A percentile compares a stretch with the other conserved stretches of the same genome.
Conservation (phyloP, 2,797 vertebrate species). For the Furcifer pardalis region DNA sequence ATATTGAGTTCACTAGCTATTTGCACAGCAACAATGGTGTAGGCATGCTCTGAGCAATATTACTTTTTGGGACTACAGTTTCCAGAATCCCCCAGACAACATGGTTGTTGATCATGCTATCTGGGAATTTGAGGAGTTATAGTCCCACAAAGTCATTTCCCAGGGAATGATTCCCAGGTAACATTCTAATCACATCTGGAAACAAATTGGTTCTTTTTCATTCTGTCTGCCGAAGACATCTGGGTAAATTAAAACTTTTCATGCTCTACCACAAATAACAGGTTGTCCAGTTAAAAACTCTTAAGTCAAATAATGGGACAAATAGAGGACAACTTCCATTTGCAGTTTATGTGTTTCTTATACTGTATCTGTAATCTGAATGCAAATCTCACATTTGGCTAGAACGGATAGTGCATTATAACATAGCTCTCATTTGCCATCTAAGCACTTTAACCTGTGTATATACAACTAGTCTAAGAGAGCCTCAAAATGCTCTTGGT, state of each 20-base stretch:
- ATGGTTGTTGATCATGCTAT: too few relatives aligned
- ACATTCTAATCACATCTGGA: background rate
- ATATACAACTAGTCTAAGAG: background rate
- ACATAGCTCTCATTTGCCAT: background rate
- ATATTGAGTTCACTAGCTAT: too few relatives aligned
- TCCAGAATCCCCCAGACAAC: too few relatives aligned
- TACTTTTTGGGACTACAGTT: too few relatives aligned
- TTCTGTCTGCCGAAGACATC: background rate
- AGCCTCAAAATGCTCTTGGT: background rate
- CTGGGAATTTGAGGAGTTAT: too few relatives aligned
- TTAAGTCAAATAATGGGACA: conserved; percentile 37
- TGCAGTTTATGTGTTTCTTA: background rate
- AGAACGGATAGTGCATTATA: background rate
- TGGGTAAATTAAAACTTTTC: background rate
- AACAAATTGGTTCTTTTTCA: background rate
- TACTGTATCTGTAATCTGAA: background rate
- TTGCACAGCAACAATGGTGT: too few relatives aligned
- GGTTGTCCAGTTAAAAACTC: background rate
- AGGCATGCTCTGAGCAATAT: too few relatives aligned
- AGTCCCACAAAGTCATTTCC: too few relatives aligned
- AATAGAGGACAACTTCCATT: conserved; percentile 41
- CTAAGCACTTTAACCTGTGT: background rate
- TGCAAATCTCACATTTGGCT: background rate
- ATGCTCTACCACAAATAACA: background rate
- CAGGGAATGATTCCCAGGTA: background rate